Percentiles rank a stretch among this genome's conserved stretches.
phyloP scores from a whole-genome alignment of 2,113 vertebrate genomes.

The Malurus cyaneus region DNA sequence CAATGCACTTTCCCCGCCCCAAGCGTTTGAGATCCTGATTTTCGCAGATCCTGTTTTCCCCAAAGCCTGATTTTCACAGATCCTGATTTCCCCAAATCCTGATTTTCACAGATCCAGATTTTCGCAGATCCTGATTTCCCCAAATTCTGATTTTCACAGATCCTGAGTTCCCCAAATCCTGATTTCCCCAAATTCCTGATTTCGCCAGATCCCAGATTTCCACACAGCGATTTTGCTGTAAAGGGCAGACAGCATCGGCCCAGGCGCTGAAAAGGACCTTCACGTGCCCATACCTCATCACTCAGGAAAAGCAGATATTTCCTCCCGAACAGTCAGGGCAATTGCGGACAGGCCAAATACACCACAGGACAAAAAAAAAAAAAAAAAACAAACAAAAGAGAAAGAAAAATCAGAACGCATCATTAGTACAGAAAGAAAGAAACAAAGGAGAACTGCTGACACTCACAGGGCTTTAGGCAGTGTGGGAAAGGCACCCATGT shows the following conservation, averaged over 20 bases:
- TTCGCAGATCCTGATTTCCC: no score
- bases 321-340: not conserved
- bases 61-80: no score
- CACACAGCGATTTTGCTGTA: no score
- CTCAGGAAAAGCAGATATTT: not conserved
- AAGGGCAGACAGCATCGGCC: not conserved
- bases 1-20: no score
- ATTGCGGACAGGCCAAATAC: not conserved
- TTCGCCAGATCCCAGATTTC: no score
- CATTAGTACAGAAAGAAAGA: slow-evolving; percentile 3
- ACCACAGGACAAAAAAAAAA: not conserved
- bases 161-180: no score
- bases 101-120: no score
- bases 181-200: no score
- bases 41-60: no score
- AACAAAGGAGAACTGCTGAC: slow-evolving; percentile 24
- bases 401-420: not conserved
- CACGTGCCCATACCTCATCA: not conserved
- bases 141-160: no score
- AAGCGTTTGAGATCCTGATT: no score
- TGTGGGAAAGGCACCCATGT: not conserved
- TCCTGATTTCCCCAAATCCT: no score
- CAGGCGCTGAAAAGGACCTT: not conserved
- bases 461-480: not conserved
- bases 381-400: not conserved